phyloP scores from a whole-genome alignment of 2,888 invertebrate genomes.

The Erpobdella octoculata region DNA sequence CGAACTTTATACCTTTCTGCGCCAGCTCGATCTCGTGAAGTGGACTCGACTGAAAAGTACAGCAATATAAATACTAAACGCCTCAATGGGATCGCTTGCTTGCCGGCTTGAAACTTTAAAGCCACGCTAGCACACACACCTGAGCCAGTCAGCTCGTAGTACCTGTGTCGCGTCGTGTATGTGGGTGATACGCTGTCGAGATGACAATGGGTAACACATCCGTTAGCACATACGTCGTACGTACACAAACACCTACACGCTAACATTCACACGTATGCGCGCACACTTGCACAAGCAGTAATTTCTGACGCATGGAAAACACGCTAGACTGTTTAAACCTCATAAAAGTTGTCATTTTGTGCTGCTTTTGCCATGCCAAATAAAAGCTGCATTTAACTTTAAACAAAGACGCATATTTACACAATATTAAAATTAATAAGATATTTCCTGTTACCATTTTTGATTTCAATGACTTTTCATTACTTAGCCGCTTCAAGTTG shows the following conservation, averaged over 20 bases:
- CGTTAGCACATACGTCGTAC: conserved; percentile 27
- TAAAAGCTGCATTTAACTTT: no score
- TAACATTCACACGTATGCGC: conserved; percentile 31
- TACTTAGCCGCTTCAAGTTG: no score
- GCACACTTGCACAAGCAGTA: conserved; percentile 30
- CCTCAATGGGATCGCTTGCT: conserved; percentile 6
- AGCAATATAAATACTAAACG: conserved; percentile 5
- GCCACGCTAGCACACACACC: conserved; percentile 11
- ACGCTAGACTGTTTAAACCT: no score
- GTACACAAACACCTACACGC: conserved; percentile 31
- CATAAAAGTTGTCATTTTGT: no score
- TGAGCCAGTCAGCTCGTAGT: conserved; percentile 1
- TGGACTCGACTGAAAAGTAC: not conserved
- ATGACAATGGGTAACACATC: not conserved
- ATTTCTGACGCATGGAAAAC: no score
- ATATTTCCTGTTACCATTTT: no score
- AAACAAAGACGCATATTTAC: no score
- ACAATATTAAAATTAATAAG: no score
- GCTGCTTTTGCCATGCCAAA: no score
- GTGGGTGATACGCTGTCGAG: not conserved
- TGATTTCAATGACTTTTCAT: no score
- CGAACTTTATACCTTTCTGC: no score
- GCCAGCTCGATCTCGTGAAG: conserved; percentile 9
- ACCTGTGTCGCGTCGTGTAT: not conserved
- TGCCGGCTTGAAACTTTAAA: conserved; percentile 5